Evolutionary conservation across 2,888 invertebrate species (phyloP).

Genomic region (Gnatocerus cornutus): DNA sequence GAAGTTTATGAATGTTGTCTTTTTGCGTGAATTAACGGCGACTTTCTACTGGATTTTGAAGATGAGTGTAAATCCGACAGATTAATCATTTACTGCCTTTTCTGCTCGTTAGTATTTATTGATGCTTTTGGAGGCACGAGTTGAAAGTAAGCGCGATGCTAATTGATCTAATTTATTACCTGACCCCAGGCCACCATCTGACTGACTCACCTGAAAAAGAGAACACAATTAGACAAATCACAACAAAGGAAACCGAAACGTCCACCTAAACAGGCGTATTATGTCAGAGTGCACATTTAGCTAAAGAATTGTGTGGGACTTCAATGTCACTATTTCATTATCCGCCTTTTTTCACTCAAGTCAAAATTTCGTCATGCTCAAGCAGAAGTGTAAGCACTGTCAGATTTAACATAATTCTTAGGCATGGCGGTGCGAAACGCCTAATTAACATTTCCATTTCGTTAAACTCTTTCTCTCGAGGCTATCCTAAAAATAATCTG

Average conservation of each 20-base stretch:
- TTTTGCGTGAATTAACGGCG: conserved; percentile 3
- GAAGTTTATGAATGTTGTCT: neutral
- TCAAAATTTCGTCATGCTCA: conserved; percentile 8
- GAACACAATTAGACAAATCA: conserved; percentile 26
- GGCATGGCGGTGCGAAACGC: conserved; percentile 10
- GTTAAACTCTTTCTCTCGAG: conserved; percentile 33
- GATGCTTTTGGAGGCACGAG: conserved; percentile 13
- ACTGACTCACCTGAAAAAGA: conserved; percentile 40
- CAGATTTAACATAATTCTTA: conserved; percentile 28
- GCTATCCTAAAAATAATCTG: conserved; percentile 37
- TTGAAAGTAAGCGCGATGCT: conserved; percentile 27
- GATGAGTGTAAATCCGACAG: conserved; percentile 12
- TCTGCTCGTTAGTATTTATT: conserved; percentile 15
- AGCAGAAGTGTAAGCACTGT: conserved; percentile 20
- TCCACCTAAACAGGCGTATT: neutral
- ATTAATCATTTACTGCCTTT: conserved; percentile 10
- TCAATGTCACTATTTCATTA: too few relatives aligned
- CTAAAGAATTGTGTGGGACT: neutral
- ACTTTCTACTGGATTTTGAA: conserved; percentile 29
- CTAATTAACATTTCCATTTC: conserved; percentile 38
- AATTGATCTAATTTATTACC: conserved; percentile 38
- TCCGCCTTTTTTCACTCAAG: conserved; percentile 8
- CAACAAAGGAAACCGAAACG: conserved; percentile 4
- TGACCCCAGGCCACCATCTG: conserved; percentile 3
- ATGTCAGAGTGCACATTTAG: too few relatives aligned